These are phyloP conservation scores for Benitochromis conjunctus DNA, from an alignment of 2,113 vertebrate genomes.

Conservation along the genomic window DNA sequence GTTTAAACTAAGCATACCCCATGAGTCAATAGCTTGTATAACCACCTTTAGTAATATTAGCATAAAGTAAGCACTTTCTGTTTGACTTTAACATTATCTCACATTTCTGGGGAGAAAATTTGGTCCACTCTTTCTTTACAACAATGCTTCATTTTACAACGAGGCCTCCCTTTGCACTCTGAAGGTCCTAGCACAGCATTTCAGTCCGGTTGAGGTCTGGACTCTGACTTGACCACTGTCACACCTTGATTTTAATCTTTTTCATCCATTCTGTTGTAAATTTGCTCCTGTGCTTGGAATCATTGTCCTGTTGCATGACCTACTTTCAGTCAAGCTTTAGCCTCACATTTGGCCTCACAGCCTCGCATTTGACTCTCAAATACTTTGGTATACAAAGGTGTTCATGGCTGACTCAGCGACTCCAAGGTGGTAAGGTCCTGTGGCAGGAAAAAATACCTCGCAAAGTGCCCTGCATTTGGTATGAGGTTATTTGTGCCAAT, in stretches of 20 bases:
- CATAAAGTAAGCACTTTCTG: not conserved
- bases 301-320: not conserved
- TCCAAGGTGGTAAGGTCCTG: not conserved
- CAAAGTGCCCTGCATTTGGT: not conserved
- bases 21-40: not conserved
- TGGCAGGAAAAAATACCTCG: not conserved
- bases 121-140: not conserved
- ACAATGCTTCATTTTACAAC: not conserved
- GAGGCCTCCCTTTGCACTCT: not conserved
- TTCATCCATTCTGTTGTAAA: not conserved
- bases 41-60: not conserved
- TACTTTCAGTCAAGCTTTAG: not conserved
- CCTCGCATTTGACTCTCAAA: not conserved
- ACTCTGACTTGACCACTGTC: not conserved
- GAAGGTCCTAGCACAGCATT: not conserved
- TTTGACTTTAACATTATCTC: not conserved
- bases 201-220: not conserved
- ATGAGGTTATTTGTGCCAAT: not conserved
- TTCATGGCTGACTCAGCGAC: not conserved
- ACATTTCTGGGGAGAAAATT: not conserved
- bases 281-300: not conserved
- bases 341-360: not conserved
- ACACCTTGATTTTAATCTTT: not conserved
- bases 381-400: not conserved
- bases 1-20: not conserved